Base-by-base conservation (phyloP, 2,113 vertebrate species). In the Aldabrachelys gigantea region DNA sequence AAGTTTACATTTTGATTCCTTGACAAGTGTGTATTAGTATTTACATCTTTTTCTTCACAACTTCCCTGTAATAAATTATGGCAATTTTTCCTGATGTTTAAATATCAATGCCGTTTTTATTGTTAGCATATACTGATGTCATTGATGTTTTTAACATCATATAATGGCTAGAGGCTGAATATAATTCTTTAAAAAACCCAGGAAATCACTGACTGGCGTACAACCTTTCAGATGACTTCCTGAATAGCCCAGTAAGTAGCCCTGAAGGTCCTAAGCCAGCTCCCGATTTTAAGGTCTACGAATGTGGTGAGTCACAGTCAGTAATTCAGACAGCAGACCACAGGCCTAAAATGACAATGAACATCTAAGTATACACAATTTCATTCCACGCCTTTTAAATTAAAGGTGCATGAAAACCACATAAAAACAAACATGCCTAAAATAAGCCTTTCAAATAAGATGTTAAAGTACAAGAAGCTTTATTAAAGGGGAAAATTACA, bases 161-260 rank as follows among this genome's bases (percentile, higher is more conserved):
- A 27, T 25, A 5, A 0, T 0, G 10, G 25, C 19, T 9, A 8
- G 0, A 0, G n/a, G 78, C 57, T 81, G 54, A 50, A 81, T 80
- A 22, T 4, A 0, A n/a, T 31, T 72, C n/a, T 80, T 59, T 57
- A 95, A 92, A 79, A 92, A 75, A n/a, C 49, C 52, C n/a, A 86
- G 97, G 96, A 98, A 98, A 95, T 93, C 84, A 84, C 16, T 52
- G 87, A 80, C 72, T 95, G 96, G 95, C 76, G 22, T 27, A 95
- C 65, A 85, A 69, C 92, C 94, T 98, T 98, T 96, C 98, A 98
- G 94, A 98, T 95, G 95, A 95, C 97, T 98, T 98, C 98, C 97
- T 88, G 96, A 81, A 72, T 47, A 47, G 56, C 86, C 92, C 81
- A 95, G 93, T 95, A 94, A 75, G n/a, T 49, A 91, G 44, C 41